Evolutionary conservation across 2,797 vertebrate species (phyloP), one percentile per base, ranked within the genome.

Genomic region (Hapalemur alaotrensis): DNA sequence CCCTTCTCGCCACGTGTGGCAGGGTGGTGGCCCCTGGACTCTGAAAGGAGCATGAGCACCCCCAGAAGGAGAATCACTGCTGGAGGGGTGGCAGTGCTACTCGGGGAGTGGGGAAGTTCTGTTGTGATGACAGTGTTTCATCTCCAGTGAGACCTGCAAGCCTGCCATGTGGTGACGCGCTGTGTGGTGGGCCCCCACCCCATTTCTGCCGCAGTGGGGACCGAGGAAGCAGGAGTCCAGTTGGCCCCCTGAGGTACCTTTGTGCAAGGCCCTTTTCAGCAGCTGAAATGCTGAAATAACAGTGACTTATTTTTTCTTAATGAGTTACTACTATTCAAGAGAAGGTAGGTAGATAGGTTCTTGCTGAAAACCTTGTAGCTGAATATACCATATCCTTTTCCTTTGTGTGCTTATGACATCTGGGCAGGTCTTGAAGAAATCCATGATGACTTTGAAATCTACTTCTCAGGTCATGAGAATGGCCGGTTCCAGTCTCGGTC

Each of bases 131-230:
- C 2, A 38, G 46, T 9, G 11, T 38, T 69, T 23, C 30, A 22
- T 10, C 57, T n/a, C n/a, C n/a, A 69, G 23, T 28, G 35, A 8
- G 35, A 8, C 43, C 30, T 14, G 59, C 22, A 59, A 17, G 28
- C 18, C n/a, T 80, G 43, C n/a, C 23, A 0, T 48, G 15, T 18
- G 22, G 67, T 30, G 61, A 4, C 20, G 3, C n/a, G n/a, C 22
- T 32, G 3, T 81, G 57, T 50, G 30, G 11, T 18, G 14, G 20
- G 35, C 14, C 38, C n/a, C 30, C n/a, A 2, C 23, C 17, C 46
- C 2, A 0, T 35, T 35, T 50, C n/a, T 2, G 4, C 52, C 4
- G 0, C 28, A 2, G 1, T 35, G 50, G 41, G 12, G 18, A 28
- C 43, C 2, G 46, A 41, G 48, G 22, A 38, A 14, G 32, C 46